Evolutionary conservation across 2,888 invertebrate species (phyloP), one percentile per base, ranked within the genome.

Genomic region (Sepiola atlantica): DNA sequence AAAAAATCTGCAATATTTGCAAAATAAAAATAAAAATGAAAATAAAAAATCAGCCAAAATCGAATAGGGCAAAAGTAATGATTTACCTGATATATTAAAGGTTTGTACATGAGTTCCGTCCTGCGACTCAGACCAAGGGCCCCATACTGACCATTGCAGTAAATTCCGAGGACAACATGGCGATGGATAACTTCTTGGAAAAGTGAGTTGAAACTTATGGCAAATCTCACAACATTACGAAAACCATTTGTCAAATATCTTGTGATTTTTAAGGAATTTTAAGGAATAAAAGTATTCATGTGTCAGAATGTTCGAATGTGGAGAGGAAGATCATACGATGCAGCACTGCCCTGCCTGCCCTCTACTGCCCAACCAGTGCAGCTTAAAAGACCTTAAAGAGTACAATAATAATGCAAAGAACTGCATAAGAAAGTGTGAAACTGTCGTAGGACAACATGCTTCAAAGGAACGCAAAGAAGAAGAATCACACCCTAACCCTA

Each of bases 141-240:
- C 28, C 97, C 97, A 95, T 97, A 97, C 55, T 95, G 94, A 18
- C 97, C 97, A 94, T 96, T 96, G 95, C 96, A 96, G 94, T 96
- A 97, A 21, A 97, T 95, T 1, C 97, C 97, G 20, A 97, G 96
- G 10, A 97, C 97, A 18, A 97, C 97, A 95, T 97, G 97, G 8
- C 97, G 96, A 95, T 97, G 97, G 6, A 95, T 95, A 90, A 96
- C 96, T 28, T 97, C 97, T 93, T 96, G 96, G 94, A 97, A 97
- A 24, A 95, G 95, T 55, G 97, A 97, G 94, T 97, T 97, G 95
- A 97, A 97, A 94, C 97, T 97, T 92, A 97, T 95, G 21, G 97
- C 96, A 95, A 97, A 97, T 90, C 97, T 95, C 94, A 97, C 97
- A 28, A 97, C 95, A 24, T 96, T 97, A 24, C 96, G 94, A 94